Conservation (phyloP, 2,888 invertebrate species). For the Epiblema foenella region DNA sequence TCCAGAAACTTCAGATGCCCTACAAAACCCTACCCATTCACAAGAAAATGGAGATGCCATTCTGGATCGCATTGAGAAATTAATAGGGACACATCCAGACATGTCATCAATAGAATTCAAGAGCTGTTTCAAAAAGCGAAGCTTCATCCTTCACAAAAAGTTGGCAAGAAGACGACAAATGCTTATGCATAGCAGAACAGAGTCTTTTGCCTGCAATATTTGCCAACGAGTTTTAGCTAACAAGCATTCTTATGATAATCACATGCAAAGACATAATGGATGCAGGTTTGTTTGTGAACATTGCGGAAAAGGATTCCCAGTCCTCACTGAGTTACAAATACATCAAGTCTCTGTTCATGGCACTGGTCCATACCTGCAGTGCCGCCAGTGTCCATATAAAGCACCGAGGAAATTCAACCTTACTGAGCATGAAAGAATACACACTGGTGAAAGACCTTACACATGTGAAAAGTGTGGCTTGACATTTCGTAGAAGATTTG, state of each 20-base stretch:
- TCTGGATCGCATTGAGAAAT: conserved; percentile 45
- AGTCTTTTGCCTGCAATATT: conserved; percentile 58
- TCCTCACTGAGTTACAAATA: conserved; percentile 59
- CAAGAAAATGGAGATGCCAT: conserved; percentile 40
- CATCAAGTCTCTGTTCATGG: conserved; percentile 69
- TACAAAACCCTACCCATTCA: conserved; percentile 7
- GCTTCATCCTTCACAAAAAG: conserved; percentile 32
- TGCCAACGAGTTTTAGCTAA: conserved; percentile 68
- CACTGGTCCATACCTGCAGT: conserved; percentile 65
- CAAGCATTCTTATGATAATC: conserved; percentile 61
- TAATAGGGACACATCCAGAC: conserved; percentile 31
- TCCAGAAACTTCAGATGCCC: conserved; percentile 15
- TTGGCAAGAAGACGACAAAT: conserved; percentile 16
- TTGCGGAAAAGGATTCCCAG: conserved; percentile 71
- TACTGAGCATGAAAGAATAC: conserved; percentile 70
- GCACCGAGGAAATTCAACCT: conserved; percentile 64
- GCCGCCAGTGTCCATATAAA: conserved; percentile 70
- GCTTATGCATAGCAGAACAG: conserved; percentile 42
- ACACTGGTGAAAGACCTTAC: conserved; percentile 75
- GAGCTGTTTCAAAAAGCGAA: conserved; percentile 27
- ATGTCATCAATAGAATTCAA: conserved; percentile 30
- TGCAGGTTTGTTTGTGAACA: conserved; percentile 73
- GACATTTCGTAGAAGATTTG: conserved; percentile 69
- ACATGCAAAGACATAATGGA: conserved; percentile 72
- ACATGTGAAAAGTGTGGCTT: conserved; percentile 76